Evolutionary conservation across 2,888 invertebrate species (phyloP).

Genomic region (Cotesia congregata): DNA sequence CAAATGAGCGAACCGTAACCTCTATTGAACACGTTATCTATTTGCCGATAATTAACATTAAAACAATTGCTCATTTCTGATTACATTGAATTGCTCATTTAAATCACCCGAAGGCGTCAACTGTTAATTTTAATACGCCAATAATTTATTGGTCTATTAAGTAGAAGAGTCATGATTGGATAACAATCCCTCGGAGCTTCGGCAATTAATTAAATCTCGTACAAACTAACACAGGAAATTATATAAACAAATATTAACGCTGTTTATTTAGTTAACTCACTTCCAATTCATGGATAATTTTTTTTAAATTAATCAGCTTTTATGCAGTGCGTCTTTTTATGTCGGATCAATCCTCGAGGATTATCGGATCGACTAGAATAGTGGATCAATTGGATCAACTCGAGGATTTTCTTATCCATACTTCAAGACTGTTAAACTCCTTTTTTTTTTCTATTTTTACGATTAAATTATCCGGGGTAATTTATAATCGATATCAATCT

Average conservation of each 20-base stretch:
- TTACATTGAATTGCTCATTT: constrained; percentile 20
- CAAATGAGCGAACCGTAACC: too few species aligned
- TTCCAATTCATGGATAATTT: neutral
- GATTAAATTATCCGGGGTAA: too few species aligned
- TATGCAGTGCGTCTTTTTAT: neutral
- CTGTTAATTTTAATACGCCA: constrained; percentile 20
- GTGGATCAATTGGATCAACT: neutral
- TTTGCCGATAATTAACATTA: neutral
- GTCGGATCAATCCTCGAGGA: neutral
- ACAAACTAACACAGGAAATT: too few species aligned
- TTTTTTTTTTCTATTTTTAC: neutral
- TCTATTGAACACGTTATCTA: constrained; percentile 3
- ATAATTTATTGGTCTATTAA: constrained; percentile 27
- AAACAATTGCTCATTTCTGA: constrained; percentile 11
- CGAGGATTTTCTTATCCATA: neutral
- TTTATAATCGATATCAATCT: too few species aligned
- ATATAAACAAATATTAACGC: too few species aligned
- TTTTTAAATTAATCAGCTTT: neutral
- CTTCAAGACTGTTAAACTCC: neutral
- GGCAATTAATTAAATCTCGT: neutral
- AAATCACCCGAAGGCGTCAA: constrained; percentile 16
- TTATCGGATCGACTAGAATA: neutral
- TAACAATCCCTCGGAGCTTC: neutral
- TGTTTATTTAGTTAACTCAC: too few species aligned
- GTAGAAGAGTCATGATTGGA: constrained; percentile 11